phyloP scores from a whole-genome alignment of 2,888 invertebrate genomes.

The Eupithecia inturbata region DNA sequence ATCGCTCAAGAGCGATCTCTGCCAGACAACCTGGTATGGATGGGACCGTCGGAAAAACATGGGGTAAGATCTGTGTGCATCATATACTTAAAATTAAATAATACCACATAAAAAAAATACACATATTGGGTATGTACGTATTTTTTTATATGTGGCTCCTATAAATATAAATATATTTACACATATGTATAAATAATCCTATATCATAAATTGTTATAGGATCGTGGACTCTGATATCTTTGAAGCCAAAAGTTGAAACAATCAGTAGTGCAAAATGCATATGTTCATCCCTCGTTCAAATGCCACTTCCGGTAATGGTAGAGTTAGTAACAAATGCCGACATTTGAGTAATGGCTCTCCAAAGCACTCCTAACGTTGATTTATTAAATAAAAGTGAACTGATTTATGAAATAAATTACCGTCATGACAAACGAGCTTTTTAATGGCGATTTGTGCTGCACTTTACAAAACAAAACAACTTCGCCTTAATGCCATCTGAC shows the following conservation, averaged over 20 bases:
- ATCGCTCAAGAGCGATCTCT: too few relatives aligned
- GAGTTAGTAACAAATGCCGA: conserved; percentile 31
- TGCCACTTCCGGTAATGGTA: conserved; percentile 18
- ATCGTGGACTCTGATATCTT: not conserved
- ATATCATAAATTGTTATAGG: too few relatives aligned
- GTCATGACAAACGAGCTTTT: conserved; percentile 70
- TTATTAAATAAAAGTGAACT: conserved; percentile 73
- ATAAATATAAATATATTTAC: too few relatives aligned
- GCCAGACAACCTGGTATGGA: too few relatives aligned
- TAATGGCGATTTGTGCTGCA: conserved; percentile 62
- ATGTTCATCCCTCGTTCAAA: not conserved
- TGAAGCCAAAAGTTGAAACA: not conserved
- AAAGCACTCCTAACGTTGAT: conserved; percentile 65
- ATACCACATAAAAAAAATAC: too few relatives aligned
- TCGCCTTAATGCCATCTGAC: conserved; percentile 49
- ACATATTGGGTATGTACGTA: too few relatives aligned
- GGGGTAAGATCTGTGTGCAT: too few relatives aligned
- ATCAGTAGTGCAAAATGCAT: not conserved
- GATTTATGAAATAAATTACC: conserved; percentile 81
- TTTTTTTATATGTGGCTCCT: too few relatives aligned
- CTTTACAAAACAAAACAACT: conserved; percentile 42
- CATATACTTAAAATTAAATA: too few relatives aligned
- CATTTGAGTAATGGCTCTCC: conserved; percentile 70
- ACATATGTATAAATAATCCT: too few relatives aligned
- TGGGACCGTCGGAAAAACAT: too few relatives aligned